phyloP scores from a whole-genome alignment of 2,113 vertebrate species.

The Aythya baeri region DNA sequence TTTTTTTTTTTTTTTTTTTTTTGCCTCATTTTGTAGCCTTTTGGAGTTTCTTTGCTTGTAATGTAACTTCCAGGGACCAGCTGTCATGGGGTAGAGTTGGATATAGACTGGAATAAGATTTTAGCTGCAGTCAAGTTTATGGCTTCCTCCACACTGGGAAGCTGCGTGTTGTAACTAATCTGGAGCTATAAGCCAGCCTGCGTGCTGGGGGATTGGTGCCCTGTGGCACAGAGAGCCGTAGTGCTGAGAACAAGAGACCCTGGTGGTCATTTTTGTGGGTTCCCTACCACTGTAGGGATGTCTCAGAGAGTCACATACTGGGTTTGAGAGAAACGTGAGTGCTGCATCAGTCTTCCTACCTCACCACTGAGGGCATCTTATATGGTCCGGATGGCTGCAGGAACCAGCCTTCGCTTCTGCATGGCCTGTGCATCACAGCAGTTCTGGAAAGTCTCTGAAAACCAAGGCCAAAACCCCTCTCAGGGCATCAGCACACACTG shows the following conservation, averaged over 20 bases:
- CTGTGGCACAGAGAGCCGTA: too few species aligned
- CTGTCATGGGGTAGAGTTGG: background rate
- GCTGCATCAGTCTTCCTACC: background rate
- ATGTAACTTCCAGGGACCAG: background rate
- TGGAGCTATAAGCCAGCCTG: too few species aligned
- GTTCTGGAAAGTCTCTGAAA: background rate
- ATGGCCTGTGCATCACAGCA: background rate
- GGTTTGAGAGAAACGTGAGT: background rate
- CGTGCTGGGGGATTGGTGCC: rapidly evolving
- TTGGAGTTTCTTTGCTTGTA: background rate
- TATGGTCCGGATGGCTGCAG: background rate
- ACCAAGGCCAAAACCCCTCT: background rate
- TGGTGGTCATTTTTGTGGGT: rapidly evolving
- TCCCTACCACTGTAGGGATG: rapidly evolving
- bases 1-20: too few species aligned
- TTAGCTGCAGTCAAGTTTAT: background rate
- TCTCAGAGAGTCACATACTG: rapidly evolving
- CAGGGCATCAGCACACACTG: background rate
- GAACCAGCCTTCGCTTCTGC: background rate
- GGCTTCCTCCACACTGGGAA: background rate
- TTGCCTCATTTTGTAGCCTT: background rate
- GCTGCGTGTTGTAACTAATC: rapidly evolving
- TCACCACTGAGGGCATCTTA: background rate
- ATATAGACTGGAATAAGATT: background rate
- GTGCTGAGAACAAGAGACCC: background rate